phyloP scores from a whole-genome alignment of 2,888 invertebrate species.

The Philaethria dido region DNA sequence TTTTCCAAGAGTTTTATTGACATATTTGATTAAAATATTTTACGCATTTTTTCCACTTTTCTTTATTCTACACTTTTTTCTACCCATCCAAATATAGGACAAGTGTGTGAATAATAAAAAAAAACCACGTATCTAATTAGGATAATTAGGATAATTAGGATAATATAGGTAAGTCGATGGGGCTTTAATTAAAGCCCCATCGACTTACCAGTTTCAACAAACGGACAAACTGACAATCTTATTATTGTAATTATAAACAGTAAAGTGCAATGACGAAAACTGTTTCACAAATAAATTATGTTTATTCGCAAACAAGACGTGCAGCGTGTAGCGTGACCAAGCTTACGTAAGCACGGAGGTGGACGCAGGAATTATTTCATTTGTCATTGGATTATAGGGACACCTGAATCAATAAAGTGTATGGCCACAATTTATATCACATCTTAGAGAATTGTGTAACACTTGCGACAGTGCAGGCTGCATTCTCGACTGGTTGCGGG shows the following conservation, averaged over 20 bases:
- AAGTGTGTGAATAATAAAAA: not conserved
- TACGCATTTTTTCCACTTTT: no score
- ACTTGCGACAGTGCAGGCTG: conserved; percentile 32
- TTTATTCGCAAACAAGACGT: conserved; percentile 24
- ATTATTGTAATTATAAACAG: not conserved
- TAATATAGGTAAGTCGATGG: no score
- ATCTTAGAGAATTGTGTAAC: conserved; percentile 39
- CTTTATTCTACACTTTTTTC: no score
- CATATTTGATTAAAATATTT: no score
- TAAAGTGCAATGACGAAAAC: conserved; percentile 26
- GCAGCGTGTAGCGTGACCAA: conserved; percentile 27
- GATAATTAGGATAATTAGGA: no score
- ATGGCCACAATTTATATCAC: conserved; percentile 39
- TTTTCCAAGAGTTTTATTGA: no score
- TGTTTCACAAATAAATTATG: conserved; percentile 18
- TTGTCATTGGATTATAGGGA: conserved; percentile 41
- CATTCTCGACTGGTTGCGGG: conserved; percentile 4
- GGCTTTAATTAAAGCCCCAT: no score
- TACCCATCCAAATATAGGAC: no score
- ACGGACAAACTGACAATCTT: not conserved
- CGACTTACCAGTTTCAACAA: not conserved
- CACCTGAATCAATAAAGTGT: conserved; percentile 44
- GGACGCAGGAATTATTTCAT: conserved; percentile 42
- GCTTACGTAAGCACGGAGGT: conserved; percentile 37
- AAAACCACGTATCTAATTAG: not conserved